Evolutionary conservation across 2,888 invertebrate species (phyloP), one percentile per base, ranked within the genome.

Genomic region (Drosophila testacea): DNA sequence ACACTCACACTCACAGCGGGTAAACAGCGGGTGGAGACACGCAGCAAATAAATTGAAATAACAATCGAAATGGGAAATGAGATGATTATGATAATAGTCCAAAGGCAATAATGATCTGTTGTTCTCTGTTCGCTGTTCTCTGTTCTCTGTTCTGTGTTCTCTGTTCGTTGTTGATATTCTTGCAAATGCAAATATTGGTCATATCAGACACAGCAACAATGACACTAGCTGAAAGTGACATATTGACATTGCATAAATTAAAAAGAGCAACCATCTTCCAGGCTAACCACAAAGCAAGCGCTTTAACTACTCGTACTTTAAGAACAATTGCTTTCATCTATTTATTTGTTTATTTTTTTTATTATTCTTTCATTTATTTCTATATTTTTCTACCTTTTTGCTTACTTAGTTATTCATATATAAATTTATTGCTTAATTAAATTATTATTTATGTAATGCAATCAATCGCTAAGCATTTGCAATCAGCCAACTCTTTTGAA

Each of bases 1-100:
- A 65, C 16, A 16, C 16, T 16, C 16, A 16, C 46, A 46, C 36
- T 28, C 30, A 48, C 16, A 36, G 22, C 16, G 60, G 16, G 44
- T 7, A 16, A 38, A 57, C 63, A 46, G 73, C 36, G 41, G 28
- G 57, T 41, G 69, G 13, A 11, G 46, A 42, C 46, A 47, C 46
- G 55, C 73, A 63, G 34, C 36, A 56, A 56, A 63, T 64, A 60
- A 64, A 64, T 64, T 63, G 64, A 64, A 56, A 69, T 41, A 48
- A 69, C 70, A 56, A 60, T 65, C 70, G 57, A 69, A 59, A 46
- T 69, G 61, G 60, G 61, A 60, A 69, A 61, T 56, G 59, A 46
- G 50, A 55, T 36, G 28, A 68, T 69, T 9, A 69, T 47, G 57
- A 54, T 48, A 47, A 64, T 64, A 48, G 48, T 36, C n/a, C 42